Evolutionary conservation across 1,140 invertebrate genomes (phyloP).

Genomic region (Microplitis demolitor): DNA sequence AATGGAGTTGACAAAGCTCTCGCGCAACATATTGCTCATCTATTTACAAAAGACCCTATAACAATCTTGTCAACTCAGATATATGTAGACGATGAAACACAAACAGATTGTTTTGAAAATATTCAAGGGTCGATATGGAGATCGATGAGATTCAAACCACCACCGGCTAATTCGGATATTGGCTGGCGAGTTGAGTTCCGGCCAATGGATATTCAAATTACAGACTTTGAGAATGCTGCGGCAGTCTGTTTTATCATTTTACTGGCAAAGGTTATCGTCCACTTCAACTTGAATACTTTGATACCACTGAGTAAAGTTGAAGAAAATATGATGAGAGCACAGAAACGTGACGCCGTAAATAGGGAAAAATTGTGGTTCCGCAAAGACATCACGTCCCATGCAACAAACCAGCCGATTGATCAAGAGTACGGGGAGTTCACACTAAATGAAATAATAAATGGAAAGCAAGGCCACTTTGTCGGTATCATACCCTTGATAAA

Average conservation of each 20-base stretch:
- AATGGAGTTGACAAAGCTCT: slow-evolving; percentile 90
- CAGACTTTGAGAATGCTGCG: slow-evolving; percentile 99
- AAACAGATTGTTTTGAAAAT: slow-evolving; percentile 99
- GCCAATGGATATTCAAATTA: slow-evolving; percentile 97
- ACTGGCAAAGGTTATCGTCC: slow-evolving; percentile 94
- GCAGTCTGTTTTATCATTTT: slow-evolving; percentile 98
- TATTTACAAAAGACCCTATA: slow-evolving; percentile 97
- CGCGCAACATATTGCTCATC: slow-evolving; percentile 94
- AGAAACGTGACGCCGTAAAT: slow-evolving; percentile 85
- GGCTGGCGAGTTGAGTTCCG: slow-evolving; percentile 99
- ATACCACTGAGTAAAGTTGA: slow-evolving; percentile 99
- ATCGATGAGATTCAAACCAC: slow-evolving; percentile 99
- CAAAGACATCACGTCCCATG: slow-evolving; percentile 71
- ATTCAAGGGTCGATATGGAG: slow-evolving; percentile 99
- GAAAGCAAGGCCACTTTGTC: slow-evolving; percentile 89
- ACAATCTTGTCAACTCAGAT: slow-evolving; percentile 97
- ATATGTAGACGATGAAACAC: slow-evolving; percentile 89
- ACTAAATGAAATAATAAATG: slow-evolving; percentile 97
- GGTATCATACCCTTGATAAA: slow-evolving; percentile 94
- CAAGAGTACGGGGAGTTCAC: slow-evolving; percentile 76
- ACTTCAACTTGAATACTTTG: slow-evolving; percentile 94
- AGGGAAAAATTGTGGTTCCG: slow-evolving; percentile 91
- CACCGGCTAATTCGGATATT: slow-evolving; percentile 91
- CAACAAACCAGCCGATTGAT: slow-evolving; percentile 48
- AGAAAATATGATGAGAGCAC: slow-evolving; percentile 96